Percentiles rank a stretch among this genome's conserved stretches.
These are phyloP conservation scores for Margaritifera margaritifera DNA, from an alignment of 2,888 invertebrate genomes.

Conservation along the genomic window DNA sequence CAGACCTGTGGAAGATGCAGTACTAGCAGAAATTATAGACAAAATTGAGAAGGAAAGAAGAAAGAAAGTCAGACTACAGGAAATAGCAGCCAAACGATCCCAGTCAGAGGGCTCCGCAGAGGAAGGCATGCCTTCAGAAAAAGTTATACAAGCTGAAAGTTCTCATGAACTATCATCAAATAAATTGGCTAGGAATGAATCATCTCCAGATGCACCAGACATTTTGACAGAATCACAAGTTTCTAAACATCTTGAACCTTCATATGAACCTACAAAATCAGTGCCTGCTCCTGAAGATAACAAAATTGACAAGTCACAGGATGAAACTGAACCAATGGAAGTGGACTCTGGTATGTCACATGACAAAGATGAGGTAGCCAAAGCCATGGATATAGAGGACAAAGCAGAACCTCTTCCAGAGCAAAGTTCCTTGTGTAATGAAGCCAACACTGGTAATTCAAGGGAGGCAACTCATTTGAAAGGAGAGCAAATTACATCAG, in stretches of 20 bases:
- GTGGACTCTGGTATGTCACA: conserved; percentile 22
- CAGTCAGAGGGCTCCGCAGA: not conserved
- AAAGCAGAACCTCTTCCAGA: not conserved
- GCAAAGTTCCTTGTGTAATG: not conserved
- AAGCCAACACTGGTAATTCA: conserved; percentile 1
- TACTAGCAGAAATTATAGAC: conserved; percentile 46
- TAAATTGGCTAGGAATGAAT: not conserved
- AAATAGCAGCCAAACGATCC: conserved; percentile 28
- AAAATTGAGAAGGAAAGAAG: conserved; percentile 59
- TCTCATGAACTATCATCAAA: not conserved
- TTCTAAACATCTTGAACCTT: too few species aligned
- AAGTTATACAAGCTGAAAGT: not conserved
- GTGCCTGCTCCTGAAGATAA: not conserved
- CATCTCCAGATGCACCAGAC: conserved; percentile 4
- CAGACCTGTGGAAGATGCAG: conserved; percentile 55
- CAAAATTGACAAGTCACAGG: not conserved
- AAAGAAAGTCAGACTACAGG: conserved; percentile 53
- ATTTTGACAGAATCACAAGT: not conserved
- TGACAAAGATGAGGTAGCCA: conserved; percentile 11
- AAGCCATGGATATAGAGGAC: not conserved
- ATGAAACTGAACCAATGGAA: conserved; percentile 44
- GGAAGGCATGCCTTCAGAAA: conserved; percentile 8
- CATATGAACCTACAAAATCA: not conserved
- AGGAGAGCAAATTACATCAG: not conserved
- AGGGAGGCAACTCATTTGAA: not conserved